Conservation (phyloP, 2,113 vertebrate genomes). For the Pseudorhombus dupliciocellatus region DNA sequence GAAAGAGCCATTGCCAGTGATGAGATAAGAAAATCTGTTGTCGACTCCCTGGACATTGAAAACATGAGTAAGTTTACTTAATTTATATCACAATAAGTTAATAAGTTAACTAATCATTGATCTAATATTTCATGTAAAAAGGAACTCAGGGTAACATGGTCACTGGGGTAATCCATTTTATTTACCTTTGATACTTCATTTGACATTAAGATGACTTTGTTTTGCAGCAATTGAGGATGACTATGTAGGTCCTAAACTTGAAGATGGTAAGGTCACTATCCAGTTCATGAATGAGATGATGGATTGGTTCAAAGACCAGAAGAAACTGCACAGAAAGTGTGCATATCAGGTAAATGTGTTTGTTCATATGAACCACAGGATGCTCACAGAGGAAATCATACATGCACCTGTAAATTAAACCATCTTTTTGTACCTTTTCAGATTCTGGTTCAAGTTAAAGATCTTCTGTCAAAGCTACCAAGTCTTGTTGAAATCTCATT, state of each 20-base stretch:
- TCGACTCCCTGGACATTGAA: conserved; percentile 93
- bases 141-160: neutral
- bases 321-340: conserved; percentile 94
- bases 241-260: conserved; percentile 90
- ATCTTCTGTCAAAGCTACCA: conserved; percentile 90
- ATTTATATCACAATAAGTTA: neutral
- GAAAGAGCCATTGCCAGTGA: conserved; percentile 93
- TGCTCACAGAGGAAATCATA: neutral
- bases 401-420: neutral
- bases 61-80: conserved; percentile 89
- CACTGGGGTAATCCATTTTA: neutral
- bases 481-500: conserved; percentile 90
- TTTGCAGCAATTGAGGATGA: conserved; percentile 92
- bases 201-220: conserved; percentile 4
- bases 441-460: conserved; percentile 94
- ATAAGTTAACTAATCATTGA: neutral
- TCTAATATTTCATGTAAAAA: neutral
- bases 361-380: neutral
- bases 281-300: conserved; percentile 94
- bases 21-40: conserved; percentile 89
- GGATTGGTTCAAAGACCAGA: conserved; percentile 94
- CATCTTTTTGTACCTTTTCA: conserved; percentile 59
- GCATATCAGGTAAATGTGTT: conserved; percentile 89
- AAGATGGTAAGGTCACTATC: conserved; percentile 88
- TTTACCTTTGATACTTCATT: neutral